These are phyloP conservation scores for Microchrysa polita DNA, from an alignment of 2,888 invertebrate genomes.

Conservation along the genomic window DNA sequence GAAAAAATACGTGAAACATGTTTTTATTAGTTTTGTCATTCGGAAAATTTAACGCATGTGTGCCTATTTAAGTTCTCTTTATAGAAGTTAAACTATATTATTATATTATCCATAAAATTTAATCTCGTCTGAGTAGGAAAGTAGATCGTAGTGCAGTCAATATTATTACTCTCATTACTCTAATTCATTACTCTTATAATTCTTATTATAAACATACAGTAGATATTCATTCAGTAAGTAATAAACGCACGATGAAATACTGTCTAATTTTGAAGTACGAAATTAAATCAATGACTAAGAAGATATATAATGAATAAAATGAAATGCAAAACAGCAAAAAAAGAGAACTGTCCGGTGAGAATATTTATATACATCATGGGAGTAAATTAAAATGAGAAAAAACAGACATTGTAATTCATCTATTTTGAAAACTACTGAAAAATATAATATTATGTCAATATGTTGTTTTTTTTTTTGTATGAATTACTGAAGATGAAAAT, in stretches of 20 bases:
- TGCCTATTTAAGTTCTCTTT: neutral
- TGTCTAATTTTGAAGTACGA: neutral
- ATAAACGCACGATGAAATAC: neutral
- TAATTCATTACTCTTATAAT: neutral
- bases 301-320: neutral
- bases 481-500: too few relatives aligned
- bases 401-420: constrained; percentile 7
- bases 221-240: neutral
- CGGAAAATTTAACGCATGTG: neutral
- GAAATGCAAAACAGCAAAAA: neutral
- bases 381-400: neutral
- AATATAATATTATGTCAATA: constrained; percentile 28
- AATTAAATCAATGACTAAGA: neutral
- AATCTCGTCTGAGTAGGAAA: neutral
- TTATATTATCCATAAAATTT: neutral
- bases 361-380: constrained; percentile 21
- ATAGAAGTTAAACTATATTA: neutral
- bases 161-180: constrained; percentile 2
- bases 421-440: constrained; percentile 16
- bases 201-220: neutral
- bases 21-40: neutral
- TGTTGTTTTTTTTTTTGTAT: constrained; percentile 7
- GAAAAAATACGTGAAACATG: too few relatives aligned
- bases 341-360: too few relatives aligned
- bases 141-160: constrained; percentile 15